Evolutionary conservation across 2,888 invertebrate genomes (phyloP).

Genomic region (Lissonota sp.): DNA sequence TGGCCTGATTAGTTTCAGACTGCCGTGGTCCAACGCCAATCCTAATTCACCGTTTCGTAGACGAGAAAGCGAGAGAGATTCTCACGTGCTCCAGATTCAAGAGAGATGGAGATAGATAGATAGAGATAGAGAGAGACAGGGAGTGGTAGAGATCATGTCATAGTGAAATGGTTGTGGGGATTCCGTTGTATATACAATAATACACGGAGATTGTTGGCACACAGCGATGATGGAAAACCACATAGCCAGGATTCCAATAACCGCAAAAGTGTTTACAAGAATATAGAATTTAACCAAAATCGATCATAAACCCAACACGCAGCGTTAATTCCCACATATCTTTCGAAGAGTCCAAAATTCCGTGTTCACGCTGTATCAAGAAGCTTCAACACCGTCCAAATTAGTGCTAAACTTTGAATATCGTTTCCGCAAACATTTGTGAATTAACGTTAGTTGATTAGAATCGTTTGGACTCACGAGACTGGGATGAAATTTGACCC

Average conservation of each 20-base stretch:
- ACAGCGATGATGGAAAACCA: slow-evolving; percentile 20
- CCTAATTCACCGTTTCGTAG: slow-evolving; percentile 66
- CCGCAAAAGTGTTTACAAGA: slow-evolving; percentile 19
- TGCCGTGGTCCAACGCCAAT: slow-evolving; percentile 60
- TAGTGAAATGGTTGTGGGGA: not conserved
- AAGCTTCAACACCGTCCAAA: too few relatives aligned
- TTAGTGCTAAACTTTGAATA: too few relatives aligned
- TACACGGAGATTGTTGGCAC: not conserved
- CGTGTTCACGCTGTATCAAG: too few relatives aligned
- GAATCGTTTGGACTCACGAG: too few relatives aligned
- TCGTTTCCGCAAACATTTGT: too few relatives aligned
- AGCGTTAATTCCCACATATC: not conserved
- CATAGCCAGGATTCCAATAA: slow-evolving; percentile 16
- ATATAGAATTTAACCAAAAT: not conserved
- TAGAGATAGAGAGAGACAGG: not conserved
- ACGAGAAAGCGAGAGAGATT: slow-evolving; percentile 15
- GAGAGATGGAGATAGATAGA: slow-evolving; percentile 3
- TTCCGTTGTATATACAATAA: not conserved
- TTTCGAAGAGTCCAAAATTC: too few relatives aligned
- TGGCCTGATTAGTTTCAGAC: slow-evolving; percentile 72
- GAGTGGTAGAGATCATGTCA: slow-evolving; percentile 24
- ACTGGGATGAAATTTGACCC: too few relatives aligned
- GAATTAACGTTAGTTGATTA: too few relatives aligned
- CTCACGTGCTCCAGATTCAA: not conserved
- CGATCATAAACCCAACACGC: not conserved